A percentile compares a stretch with the other conserved stretches of the same genome.
Evolutionary conservation across 2,113 vertebrate species (phyloP).

Genomic region (Syngnathoides biaculeatus): DNA sequence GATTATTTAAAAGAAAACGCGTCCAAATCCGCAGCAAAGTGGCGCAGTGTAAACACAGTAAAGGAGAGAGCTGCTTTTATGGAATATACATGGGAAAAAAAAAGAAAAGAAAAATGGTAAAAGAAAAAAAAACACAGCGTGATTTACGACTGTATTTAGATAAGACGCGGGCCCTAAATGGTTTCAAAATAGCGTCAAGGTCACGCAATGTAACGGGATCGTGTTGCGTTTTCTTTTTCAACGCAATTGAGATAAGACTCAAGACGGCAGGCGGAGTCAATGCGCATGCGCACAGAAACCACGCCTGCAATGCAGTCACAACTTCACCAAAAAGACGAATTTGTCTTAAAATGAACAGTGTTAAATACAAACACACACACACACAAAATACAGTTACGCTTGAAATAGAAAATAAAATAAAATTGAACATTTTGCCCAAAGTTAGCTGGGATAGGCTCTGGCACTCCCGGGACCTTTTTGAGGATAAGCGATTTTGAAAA

Average conservation of each 20-base stretch:
- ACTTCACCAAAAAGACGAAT: not conserved
- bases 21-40: constrained; percentile 75
- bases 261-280: constrained; percentile 46
- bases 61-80: constrained; percentile 81
- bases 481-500: too few species aligned
- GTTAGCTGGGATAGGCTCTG: too few species aligned
- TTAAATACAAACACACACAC: too few species aligned
- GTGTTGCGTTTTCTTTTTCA: constrained; percentile 51
- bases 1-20: constrained; percentile 65
- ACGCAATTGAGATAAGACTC: constrained; percentile 66
- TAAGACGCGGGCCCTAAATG: constrained; percentile 79
- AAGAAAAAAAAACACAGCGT: constrained; percentile 61
- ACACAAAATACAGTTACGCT: too few species aligned
- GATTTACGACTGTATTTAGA: constrained; percentile 95
- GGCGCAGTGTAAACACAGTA: constrained; percentile 82
- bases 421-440: too few species aligned
- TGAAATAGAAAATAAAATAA: too few species aligned
- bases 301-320: not conserved
- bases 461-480: too few species aligned
- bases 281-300: not conserved
- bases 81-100: constrained; percentile 75
- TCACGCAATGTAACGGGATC: constrained; percentile 77
- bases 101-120: constrained; percentile 41
- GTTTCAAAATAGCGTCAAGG: constrained; percentile 85
- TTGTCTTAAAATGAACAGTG: not conserved